These are phyloP conservation scores for Numenius phaeopus DNA, from an alignment of 2,797 vertebrate species.

Conservation along the genomic window DNA sequence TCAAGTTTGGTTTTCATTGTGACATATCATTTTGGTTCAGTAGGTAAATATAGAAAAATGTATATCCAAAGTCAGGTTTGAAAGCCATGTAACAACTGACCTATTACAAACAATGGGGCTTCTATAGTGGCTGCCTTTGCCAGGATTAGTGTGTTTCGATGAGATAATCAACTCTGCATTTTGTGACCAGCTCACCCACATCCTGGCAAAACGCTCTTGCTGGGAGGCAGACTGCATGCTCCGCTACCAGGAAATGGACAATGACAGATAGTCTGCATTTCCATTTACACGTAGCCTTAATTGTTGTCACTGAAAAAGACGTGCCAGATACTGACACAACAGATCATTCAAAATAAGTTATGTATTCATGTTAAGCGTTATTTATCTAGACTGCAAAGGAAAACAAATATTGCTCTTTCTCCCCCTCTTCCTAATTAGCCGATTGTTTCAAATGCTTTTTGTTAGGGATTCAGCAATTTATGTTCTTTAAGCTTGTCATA, in stretches of 20 bases:
- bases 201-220: constrained; percentile 55
- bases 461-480: constrained; percentile 72
- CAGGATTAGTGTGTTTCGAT: constrained; percentile 70
- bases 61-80: constrained; percentile 61
- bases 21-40: constrained; percentile 69
- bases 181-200: constrained; percentile 59
- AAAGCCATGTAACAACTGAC: constrained; percentile 72
- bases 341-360: constrained; percentile 77
- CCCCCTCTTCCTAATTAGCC: constrained; percentile 74
- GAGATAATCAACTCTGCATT: constrained; percentile 71
- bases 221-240: constrained; percentile 63
- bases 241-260: constrained; percentile 70
- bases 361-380: constrained; percentile 72
- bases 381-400: constrained; percentile 73
- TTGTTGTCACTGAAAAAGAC: constrained; percentile 72
- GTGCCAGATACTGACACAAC: constrained; percentile 75
- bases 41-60: constrained; percentile 72
- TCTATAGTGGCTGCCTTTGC: constrained; percentile 54
- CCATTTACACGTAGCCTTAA: constrained; percentile 74
- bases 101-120: constrained; percentile 69
- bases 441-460: constrained; percentile 74
- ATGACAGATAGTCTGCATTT: constrained; percentile 72
- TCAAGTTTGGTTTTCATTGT: constrained; percentile 64
- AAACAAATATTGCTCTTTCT: constrained; percentile 78
- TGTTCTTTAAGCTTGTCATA: constrained; percentile 74